phyloP scores from a whole-genome alignment of 2,888 invertebrate genomes.

The Drosophila koepferae region DNA sequence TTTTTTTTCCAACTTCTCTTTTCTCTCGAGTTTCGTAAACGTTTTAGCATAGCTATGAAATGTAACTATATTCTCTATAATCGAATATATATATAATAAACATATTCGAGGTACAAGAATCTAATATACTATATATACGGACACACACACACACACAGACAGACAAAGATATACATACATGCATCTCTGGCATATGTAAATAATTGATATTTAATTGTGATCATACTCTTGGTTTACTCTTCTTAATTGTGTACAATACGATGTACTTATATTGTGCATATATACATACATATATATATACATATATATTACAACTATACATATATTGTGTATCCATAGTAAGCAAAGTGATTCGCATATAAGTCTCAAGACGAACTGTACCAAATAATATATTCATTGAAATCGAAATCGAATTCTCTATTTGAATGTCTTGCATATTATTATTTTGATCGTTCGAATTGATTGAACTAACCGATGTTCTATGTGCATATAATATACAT shows the following conservation, averaged over 20 bases:
- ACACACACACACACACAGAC: slow-evolving; percentile 10
- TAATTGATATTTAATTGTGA: slow-evolving; percentile 22
- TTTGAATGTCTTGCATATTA: slow-evolving; percentile 36
- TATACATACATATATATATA: slow-evolving; percentile 12
- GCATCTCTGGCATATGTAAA: slow-evolving; percentile 34
- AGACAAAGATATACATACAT: slow-evolving; percentile 15
- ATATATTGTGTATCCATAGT: slow-evolving; percentile 19
- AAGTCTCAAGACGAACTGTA: slow-evolving; percentile 8
- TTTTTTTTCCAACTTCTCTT: not conserved
- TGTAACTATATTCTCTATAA: not conserved
- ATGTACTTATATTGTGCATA: slow-evolving; percentile 24
- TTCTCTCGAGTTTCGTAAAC: slow-evolving; percentile 1
- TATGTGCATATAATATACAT: not conserved
- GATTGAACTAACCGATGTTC: not conserved
- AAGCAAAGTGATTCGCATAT: slow-evolving; percentile 3
- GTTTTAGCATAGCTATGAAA: not conserved
- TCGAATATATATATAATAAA: not conserved
- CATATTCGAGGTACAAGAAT: not conserved
- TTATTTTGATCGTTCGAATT: slow-evolving; percentile 6
- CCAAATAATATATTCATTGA: slow-evolving; percentile 23
- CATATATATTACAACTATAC: not conserved
- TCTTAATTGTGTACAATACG: slow-evolving; percentile 5
- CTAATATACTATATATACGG: too few relatives aligned
- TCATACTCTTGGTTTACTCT: slow-evolving; percentile 8
- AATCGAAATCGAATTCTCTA: not conserved